Evolutionary conservation across 2,797 vertebrate genomes (phyloP).

Genomic region (Danio aesculapii): DNA sequence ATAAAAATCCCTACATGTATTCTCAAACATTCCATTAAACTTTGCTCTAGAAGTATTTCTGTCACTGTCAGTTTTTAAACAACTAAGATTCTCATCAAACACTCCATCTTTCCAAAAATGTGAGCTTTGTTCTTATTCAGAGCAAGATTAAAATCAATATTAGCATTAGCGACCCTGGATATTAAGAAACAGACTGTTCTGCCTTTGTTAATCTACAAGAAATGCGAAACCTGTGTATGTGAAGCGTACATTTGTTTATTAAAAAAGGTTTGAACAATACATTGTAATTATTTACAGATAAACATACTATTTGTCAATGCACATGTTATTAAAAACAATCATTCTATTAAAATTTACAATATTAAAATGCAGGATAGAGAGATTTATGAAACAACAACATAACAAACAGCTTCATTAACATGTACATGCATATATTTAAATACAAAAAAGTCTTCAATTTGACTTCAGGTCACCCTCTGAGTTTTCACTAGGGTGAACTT

Average conservation of each 20-base stretch:
- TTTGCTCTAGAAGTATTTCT: not conserved
- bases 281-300: slow-evolving; percentile 13
- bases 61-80: not conserved
- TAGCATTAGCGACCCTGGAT: not conserved
- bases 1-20: not conserved
- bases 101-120: not conserved
- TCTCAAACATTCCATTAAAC: slow-evolving; percentile 2
- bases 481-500: not conserved
- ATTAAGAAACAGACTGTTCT: not conserved
- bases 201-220: not conserved
- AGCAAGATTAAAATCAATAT: not conserved
- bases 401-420: not conserved
- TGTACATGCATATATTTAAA: not conserved
- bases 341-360: not conserved
- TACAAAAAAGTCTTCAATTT: not conserved
- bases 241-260: slow-evolving; percentile 37
- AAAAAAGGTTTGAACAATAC: slow-evolving; percentile 24
- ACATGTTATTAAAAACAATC: not conserved
- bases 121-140: not conserved
- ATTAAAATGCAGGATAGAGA: not conserved
- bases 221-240: not conserved
- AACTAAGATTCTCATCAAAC: not conserved
- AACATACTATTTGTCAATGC: not conserved
- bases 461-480: not conserved
- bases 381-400: not conserved